Conservation (phyloP, 2,888 invertebrate genomes). For the Melipona bicolor region DNA sequence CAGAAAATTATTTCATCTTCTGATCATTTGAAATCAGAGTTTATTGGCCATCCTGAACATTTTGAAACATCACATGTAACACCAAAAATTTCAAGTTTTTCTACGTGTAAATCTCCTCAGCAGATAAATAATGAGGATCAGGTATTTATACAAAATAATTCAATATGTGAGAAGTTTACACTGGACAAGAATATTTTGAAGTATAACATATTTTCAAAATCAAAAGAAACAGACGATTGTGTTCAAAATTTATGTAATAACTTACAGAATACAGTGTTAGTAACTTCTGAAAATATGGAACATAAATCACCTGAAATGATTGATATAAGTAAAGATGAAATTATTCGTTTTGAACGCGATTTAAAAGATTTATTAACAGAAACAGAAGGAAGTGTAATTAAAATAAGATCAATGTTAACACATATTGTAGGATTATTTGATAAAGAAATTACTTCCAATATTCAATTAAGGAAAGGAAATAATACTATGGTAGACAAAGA, state of each 20-base stretch:
- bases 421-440: constrained; percentile 12
- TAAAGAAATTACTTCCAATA: neutral
- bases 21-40: neutral
- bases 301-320: neutral
- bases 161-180: neutral
- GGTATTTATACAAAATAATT: neutral
- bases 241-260: constrained; percentile 17
- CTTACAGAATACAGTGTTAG: neutral
- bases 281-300: neutral
- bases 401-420: constrained; percentile 34
- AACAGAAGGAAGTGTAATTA: constrained; percentile 32
- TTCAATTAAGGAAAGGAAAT: neutral
- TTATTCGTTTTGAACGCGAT: constrained; percentile 25
- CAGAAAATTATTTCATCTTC: neutral
- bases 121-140: constrained; percentile 8
- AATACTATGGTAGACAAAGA: constrained; percentile 18
- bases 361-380: constrained; percentile 25
- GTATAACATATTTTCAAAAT: neutral
- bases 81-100: neutral
- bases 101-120: neutral
- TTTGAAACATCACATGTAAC: neutral
- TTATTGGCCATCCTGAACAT: no score
- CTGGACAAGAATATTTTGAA: neutral
- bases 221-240: neutral
- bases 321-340: constrained; percentile 14